These are phyloP conservation scores for Glossophaga mutica DNA, from an alignment of 2,797 vertebrate genomes.

Conservation along the genomic window DNA sequence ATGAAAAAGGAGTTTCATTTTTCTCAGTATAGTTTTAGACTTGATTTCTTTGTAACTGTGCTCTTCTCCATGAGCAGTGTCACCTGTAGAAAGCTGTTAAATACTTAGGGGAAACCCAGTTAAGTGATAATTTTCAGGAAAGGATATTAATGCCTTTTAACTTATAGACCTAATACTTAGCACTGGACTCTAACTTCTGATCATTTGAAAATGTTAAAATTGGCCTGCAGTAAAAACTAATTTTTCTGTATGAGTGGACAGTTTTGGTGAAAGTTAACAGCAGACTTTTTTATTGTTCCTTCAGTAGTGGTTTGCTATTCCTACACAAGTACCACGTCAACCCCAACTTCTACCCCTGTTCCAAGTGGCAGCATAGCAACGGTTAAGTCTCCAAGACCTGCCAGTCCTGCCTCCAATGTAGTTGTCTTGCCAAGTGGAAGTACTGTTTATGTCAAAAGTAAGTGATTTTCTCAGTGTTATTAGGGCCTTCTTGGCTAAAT, in stretches of 20 bases:
- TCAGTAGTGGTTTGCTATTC: constrained; percentile 98
- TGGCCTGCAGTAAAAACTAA: constrained; percentile 60
- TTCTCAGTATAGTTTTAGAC: constrained; percentile 44
- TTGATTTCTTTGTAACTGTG: constrained; percentile 47
- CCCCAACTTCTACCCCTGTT: constrained; percentile 90
- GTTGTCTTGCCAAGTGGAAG: constrained; percentile 98
- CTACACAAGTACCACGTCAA: constrained; percentile 96
- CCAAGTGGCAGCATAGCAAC: constrained; percentile 89
- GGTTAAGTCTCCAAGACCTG: constrained; percentile 93
- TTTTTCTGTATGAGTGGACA: constrained; percentile 60
- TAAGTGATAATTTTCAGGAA: constrained; percentile 52
- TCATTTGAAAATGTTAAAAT: constrained; percentile 60
- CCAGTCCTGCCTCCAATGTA: constrained; percentile 96
- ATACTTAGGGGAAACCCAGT: constrained; percentile 5
- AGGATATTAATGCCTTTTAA: constrained; percentile 45
- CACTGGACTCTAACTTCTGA: constrained; percentile 44
- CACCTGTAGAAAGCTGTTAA: constrained; percentile 28
- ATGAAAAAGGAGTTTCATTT: constrained; percentile 52
- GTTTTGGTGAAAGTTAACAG: constrained; percentile 74
- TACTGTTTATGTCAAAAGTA: constrained; percentile 98
- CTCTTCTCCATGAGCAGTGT: constrained; percentile 1
- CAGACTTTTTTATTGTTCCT: constrained; percentile 77
- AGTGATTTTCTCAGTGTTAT: constrained; percentile 79
- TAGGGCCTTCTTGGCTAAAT: constrained; percentile 61
- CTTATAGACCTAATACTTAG: constrained; percentile 17